phyloP scores from a whole-genome alignment of 1,140 invertebrate genomes.

The Varroa destructor region DNA sequence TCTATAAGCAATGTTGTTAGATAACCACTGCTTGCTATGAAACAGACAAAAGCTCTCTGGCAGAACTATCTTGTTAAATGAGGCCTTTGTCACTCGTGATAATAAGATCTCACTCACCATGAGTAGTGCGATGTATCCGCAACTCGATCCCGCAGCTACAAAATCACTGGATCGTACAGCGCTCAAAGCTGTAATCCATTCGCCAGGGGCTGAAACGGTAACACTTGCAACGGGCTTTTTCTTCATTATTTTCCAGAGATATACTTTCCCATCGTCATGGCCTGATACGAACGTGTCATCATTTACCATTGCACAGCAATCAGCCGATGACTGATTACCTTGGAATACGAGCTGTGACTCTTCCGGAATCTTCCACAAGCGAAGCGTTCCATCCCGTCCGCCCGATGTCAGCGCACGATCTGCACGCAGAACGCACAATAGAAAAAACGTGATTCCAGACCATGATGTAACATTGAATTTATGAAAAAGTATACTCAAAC shows the following conservation, averaged over 20 bases:
- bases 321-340: slow-evolving; percentile 59
- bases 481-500: no score
- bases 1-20: no score
- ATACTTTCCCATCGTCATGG: slow-evolving; percentile 65
- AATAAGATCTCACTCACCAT: slow-evolving; percentile 22
- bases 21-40: no score
- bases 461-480: no score
- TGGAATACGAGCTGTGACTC: slow-evolving; percentile 90
- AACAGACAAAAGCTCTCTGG: no score
- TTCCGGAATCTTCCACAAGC: slow-evolving; percentile 90
- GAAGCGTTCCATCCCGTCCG: slow-evolving; percentile 64
- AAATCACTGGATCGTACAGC: slow-evolving; percentile 72
- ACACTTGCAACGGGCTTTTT: slow-evolving; percentile 72
- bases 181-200: slow-evolving; percentile 72
- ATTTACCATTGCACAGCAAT: slow-evolving; percentile 73
- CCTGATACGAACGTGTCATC: slow-evolving; percentile 81
- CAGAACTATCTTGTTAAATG: no score
- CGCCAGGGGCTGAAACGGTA: slow-evolving; percentile 54
- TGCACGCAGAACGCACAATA: neutral
- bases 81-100: slow-evolving; percentile 38
- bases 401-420: slow-evolving; percentile 78
- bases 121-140: slow-evolving; percentile 29
- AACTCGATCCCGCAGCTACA: slow-evolving; percentile 60
- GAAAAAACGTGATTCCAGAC: slow-evolving; percentile 44
- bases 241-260: slow-evolving; percentile 71